Evolutionary conservation across 2,797 vertebrate species (phyloP).

Genomic region (Falco rusticolus): DNA sequence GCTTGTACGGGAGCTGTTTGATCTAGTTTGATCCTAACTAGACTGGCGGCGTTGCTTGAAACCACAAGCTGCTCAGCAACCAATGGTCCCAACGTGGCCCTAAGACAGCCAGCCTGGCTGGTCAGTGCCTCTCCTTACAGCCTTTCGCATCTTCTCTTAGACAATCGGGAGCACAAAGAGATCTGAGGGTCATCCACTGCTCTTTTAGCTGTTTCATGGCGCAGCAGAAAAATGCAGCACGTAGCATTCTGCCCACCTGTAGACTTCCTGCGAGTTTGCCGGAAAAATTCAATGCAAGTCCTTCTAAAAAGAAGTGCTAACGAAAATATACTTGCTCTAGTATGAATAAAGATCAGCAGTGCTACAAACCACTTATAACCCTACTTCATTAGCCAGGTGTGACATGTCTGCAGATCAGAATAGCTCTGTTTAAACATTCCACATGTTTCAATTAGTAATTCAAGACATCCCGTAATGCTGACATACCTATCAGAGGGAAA

Average conservation of each 20-base stretch:
- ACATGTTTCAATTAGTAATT: not conserved
- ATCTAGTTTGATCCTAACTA: not conserved
- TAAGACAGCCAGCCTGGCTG: not conserved
- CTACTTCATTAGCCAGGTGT: not conserved
- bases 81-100: not conserved
- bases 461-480: not conserved
- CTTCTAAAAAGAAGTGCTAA: not conserved
- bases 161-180: not conserved
- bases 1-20: not conserved
- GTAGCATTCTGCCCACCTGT: not conserved
- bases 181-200: not conserved
- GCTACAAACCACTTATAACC: not conserved
- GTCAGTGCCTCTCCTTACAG: not conserved
- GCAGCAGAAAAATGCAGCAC: not conserved
- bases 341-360: not conserved
- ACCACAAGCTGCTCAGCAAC: not conserved
- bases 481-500: not conserved
- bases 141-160: not conserved
- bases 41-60: not conserved
- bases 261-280: not conserved
- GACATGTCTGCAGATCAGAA: not conserved
- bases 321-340: not conserved
- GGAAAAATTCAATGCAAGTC: not conserved
- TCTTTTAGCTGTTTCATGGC: not conserved
- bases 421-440: not conserved